Evolutionary conservation across 2,888 invertebrate species (phyloP).

Genomic region (Saturnia pavonia): DNA sequence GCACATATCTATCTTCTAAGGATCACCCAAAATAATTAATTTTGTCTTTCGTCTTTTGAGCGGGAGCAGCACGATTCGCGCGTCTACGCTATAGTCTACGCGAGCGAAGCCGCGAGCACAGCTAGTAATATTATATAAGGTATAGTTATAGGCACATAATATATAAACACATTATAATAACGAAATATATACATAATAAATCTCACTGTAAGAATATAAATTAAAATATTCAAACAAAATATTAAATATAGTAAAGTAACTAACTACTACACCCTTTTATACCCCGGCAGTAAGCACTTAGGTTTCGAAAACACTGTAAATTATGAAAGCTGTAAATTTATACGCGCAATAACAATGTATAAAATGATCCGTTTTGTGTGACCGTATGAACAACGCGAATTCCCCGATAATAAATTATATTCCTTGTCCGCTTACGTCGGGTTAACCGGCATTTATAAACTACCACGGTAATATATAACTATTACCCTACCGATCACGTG

Average conservation of each 20-base stretch:
- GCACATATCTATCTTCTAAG: too few species aligned
- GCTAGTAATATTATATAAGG: too few species aligned
- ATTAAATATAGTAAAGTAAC: neutral
- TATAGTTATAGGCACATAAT: too few species aligned
- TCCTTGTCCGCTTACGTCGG: conserved; percentile 80
- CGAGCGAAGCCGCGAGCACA: too few species aligned
- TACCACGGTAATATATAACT: conserved; percentile 81
- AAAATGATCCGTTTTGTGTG: conserved; percentile 48
- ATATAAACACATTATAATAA: neutral
- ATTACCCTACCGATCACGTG: conserved; percentile 79
- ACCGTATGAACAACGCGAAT: conserved; percentile 72
- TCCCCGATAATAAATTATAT: conserved; percentile 80
- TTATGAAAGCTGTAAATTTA: conserved; percentile 23
- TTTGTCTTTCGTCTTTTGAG: too few species aligned
- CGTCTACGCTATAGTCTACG: too few species aligned
- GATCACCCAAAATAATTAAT: too few species aligned
- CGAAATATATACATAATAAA: neutral
- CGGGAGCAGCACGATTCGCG: too few species aligned
- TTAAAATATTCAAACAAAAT: neutral
- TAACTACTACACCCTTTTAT: neutral
- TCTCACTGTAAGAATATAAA: neutral
- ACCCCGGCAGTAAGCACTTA: conserved; percentile 11
- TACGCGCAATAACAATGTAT: conserved; percentile 29
- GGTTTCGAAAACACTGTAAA: conserved; percentile 29
- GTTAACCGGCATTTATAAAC: conserved; percentile 82